A percentile compares a stretch with the other conserved stretches of the same genome.
Evolutionary conservation across 2,888 invertebrate species (phyloP).

Genomic region (Acanthosoma haemorrhoidale): DNA sequence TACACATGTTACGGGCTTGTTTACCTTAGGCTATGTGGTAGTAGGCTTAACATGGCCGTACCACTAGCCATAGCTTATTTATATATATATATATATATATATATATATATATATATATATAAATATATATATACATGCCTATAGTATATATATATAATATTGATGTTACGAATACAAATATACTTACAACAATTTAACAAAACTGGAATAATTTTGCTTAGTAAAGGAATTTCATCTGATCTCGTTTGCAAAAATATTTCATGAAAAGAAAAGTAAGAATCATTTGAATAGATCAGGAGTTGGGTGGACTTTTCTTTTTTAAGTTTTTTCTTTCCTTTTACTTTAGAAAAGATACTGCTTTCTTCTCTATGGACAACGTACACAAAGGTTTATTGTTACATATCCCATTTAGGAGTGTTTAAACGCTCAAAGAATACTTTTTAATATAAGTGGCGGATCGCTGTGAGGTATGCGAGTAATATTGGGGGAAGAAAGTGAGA

Average conservation of each 20-base stretch:
- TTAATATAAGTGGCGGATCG: slow-evolving; percentile 16
- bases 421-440: slow-evolving; percentile 28
- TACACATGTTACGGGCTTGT: too few relatives aligned
- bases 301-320: too few relatives aligned
- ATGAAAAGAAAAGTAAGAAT: background rate
- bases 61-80: too few relatives aligned
- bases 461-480: slow-evolving; percentile 21
- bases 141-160: too few relatives aligned
- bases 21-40: too few relatives aligned
- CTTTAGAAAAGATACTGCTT: slow-evolving; percentile 12
- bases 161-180: too few relatives aligned
- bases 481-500: slow-evolving; percentile 9
- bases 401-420: slow-evolving; percentile 22
- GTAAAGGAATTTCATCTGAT: background rate
- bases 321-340: background rate
- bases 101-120: too few relatives aligned
- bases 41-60: too few relatives aligned
- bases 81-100: too few relatives aligned
- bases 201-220: background rate
- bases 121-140: too few relatives aligned
- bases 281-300: slow-evolving; percentile 5
- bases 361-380: slow-evolving; percentile 15
- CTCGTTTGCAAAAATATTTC: background rate
- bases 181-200: background rate
- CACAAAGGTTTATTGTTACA: slow-evolving; percentile 25